These are phyloP conservation scores for Zaprionus ghesquierei DNA, from an alignment of 1,140 invertebrate genomes.

Conservation along the genomic window DNA sequence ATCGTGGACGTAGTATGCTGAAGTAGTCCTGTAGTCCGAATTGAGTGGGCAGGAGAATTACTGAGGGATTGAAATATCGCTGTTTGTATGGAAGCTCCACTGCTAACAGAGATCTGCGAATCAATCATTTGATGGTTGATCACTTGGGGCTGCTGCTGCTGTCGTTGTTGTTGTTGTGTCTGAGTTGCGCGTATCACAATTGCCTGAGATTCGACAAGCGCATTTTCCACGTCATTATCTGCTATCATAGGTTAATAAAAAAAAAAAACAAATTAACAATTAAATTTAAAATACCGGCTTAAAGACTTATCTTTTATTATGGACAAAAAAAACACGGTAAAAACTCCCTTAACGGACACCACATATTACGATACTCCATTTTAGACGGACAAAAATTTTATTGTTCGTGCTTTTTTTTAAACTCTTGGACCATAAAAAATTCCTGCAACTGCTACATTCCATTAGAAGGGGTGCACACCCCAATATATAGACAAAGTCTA, in stretches of 20 bases:
- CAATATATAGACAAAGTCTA: too few species aligned
- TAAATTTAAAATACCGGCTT: too few species aligned
- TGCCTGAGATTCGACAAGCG: slow-evolving; percentile 56
- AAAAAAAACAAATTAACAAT: neutral
- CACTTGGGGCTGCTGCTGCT: slow-evolving; percentile 60
- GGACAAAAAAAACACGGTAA: too few species aligned
- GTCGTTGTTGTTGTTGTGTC: slow-evolving; percentile 46
- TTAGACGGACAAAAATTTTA: too few species aligned
- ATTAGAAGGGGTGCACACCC: too few species aligned
- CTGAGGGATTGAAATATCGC: slow-evolving; percentile 63
- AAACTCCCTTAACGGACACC: too few species aligned
- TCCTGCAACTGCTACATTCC: too few species aligned
- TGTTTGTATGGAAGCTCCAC: slow-evolving; percentile 72
- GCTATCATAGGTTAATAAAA: slow-evolving; percentile 6
- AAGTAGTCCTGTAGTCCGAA: slow-evolving; percentile 19
- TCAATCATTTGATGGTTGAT: slow-evolving; percentile 69
- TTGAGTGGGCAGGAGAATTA: slow-evolving; percentile 58
- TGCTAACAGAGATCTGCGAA: slow-evolving; percentile 75
- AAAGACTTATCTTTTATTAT: too few species aligned
- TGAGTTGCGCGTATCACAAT: slow-evolving; percentile 56
- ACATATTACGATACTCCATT: too few species aligned
- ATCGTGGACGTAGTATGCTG: slow-evolving; percentile 55
- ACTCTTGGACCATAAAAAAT: too few species aligned
- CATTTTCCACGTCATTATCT: slow-evolving; percentile 68
- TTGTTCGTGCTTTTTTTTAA: too few species aligned